Base-by-base conservation (phyloP, 2,888 invertebrate genomes). In the Brenthis daphne region DNA sequence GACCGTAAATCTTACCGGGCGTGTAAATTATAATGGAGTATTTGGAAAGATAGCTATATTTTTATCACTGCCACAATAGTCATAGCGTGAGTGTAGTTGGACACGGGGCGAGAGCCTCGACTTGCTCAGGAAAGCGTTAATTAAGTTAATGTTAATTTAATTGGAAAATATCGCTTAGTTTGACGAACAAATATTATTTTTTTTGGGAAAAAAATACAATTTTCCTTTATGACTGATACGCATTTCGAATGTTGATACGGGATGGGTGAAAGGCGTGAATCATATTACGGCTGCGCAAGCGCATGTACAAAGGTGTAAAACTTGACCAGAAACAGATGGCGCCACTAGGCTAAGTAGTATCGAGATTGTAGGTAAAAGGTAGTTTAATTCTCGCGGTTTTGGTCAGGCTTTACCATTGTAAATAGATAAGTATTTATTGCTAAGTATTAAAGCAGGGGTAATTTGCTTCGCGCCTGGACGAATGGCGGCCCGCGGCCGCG, bases 41-140 rank as follows among this genome's bases (percentile, higher is more conserved):
- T 66, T 20, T 65, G 63, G 69, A 69, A 65, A 82, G 79, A 84
- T 82, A 77, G 78, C 82, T 89, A 89, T 90, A 88, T 89, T 89
- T 89, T 88, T 89, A 82, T 86, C 90, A 92, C 89, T 90, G 92
- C 90, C 91, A 86, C 85, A 77, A 82, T 87, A 88, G 83, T 84
- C 78, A 77, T 86, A 85, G 65, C 47, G 71, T 16, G 60, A 70
- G 57, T 63, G 53, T 65, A 43, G 37, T 43, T 24, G 20, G 43
- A 58, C 67, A 66, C 37, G 60, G 67, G 73, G 73, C 57, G 57
- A 57, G 70, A 1, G 74, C 74, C 75, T 73, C 71, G 68, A 71
- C 78, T 81, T 83, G 82, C 81, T 85, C 85, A 83, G 77, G 74
- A 69, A 74, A 61, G 57, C 54, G 67, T 73, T 75, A 73, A 73